Evolutionary conservation across 2,797 vertebrate species (phyloP).

Genomic region (Sebastes paucispinis): DNA sequence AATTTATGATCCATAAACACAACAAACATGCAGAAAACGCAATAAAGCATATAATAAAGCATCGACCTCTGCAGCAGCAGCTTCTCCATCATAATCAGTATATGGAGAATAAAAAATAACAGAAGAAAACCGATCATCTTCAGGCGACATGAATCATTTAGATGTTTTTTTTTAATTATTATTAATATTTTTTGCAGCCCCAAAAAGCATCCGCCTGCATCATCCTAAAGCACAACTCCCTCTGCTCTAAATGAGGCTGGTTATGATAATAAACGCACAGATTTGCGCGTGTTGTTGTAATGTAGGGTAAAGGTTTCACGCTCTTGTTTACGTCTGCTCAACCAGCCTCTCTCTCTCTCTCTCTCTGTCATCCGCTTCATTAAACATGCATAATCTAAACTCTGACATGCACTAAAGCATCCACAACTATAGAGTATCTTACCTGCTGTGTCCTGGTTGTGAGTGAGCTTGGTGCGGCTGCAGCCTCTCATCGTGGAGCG

Average conservation of each 20-base stretch:
- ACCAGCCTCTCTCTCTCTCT: background rate
- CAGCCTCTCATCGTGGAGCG: constrained; percentile 83
- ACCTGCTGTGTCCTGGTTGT: constrained; percentile 71
- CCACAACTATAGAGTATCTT: constrained; percentile 44
- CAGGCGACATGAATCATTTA: background rate
- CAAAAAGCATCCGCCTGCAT: background rate
- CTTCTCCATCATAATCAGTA: background rate
- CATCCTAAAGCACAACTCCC: background rate
- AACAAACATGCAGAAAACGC: background rate
- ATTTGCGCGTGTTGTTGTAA: constrained; percentile 11
- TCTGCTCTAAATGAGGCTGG: background rate
- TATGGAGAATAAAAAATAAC: background rate
- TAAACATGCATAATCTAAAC: background rate
- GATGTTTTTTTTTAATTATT: background rate
- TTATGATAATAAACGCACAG: background rate
- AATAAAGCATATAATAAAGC: background rate
- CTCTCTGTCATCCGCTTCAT: background rate
- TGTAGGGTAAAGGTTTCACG: constrained; percentile 73
- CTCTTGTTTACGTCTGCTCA: constrained; percentile 79
- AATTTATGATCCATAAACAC: background rate
- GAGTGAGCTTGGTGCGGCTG: constrained; percentile 71
- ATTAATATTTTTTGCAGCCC: background rate
- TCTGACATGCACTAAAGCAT: background rate
- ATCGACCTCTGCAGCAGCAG: background rate
- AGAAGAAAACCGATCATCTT: background rate